phyloP scores from a whole-genome alignment of 2,888 invertebrate genomes.

The Branchipolynoe longqiensis region DNA sequence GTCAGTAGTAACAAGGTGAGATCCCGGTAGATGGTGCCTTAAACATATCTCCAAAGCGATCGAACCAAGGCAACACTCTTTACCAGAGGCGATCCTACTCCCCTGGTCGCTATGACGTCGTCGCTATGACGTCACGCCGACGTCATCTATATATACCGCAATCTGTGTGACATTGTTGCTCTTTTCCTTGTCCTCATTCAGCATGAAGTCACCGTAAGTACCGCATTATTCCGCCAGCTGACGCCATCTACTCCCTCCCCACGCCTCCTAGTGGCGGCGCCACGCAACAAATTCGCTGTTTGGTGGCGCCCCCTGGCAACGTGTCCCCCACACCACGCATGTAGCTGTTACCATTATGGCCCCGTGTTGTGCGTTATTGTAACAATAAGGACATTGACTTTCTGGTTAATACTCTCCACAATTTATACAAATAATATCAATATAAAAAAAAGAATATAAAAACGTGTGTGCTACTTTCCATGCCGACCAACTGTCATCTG shows the following conservation, averaged over 20 bases:
- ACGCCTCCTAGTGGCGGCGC: constrained; percentile 1
- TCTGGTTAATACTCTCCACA: background rate
- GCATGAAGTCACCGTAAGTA: constrained; percentile 56
- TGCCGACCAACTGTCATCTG: too few relatives aligned
- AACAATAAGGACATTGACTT: background rate
- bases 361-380: background rate
- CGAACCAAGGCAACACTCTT: too few relatives aligned
- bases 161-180: constrained; percentile 44
- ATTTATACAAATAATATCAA: too few relatives aligned
- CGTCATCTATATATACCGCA: background rate
- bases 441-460: too few relatives aligned
- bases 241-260: constrained; percentile 31
- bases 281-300: constrained; percentile 12
- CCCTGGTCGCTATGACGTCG: too few relatives aligned
- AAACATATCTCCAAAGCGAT: too few relatives aligned
- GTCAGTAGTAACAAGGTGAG: too few relatives aligned
- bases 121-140: background rate
- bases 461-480: too few relatives aligned
- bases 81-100: too few relatives aligned
- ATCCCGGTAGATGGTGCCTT: too few relatives aligned
- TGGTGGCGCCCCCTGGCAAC: constrained; percentile 39
- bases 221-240: constrained; percentile 22
- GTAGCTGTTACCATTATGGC: background rate
- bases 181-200: constrained; percentile 46
- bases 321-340: constrained; percentile 1